Evolutionary conservation across 1,140 invertebrate species (phyloP), one percentile per base, ranked within the genome.

Genomic region (Nasonia giraulti): DNA sequence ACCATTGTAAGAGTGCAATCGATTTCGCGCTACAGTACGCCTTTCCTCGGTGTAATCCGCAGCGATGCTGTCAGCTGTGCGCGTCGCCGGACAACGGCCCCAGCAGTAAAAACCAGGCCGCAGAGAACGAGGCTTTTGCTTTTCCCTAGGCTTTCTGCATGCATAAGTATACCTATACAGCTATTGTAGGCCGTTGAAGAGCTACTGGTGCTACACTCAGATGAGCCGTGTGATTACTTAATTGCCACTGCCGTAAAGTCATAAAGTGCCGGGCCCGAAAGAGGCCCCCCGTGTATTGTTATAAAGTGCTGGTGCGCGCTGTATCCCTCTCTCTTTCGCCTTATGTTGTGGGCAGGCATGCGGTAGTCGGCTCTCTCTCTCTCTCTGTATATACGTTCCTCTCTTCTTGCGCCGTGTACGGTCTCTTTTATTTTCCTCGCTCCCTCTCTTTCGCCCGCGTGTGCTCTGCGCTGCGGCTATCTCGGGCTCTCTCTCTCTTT

Each of bases 361-460:
- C 20, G 55, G 55, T 62, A 62, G 55, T 62, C 20, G 27, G 27
- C 27, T 27, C 27, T 27, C 27, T 27, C 27, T 27, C 27, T 27
- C 27, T 27, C 27, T 27, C 27, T n/a, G 17, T 20, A 7, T 55
- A 55, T 62, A 68, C 40, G 55, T 62, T 62, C 20, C 55, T 62
- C 27, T 73, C 44, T 37, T 37, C 33, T 73, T 71, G 31, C 10
- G 23, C 68, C 78, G 40, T 50, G 7, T 81, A 81, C 79, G 79
- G 71, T 62, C 69, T 55, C 44, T 74, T 55, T n/a, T 74, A 75
- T 75, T 82, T 75, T n/a, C 40, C 44, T 73, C 37, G 20, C 66
- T 44, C 37, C 12, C 37, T 71, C 69, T 74, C 80, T 74, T 27
- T 10, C 77, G 77, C 77, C 14, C 27, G 27, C 68, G 68, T 14